Evolutionary conservation across 2,888 invertebrate species (phyloP).

Genomic region (Hydraecia micacea): DNA sequence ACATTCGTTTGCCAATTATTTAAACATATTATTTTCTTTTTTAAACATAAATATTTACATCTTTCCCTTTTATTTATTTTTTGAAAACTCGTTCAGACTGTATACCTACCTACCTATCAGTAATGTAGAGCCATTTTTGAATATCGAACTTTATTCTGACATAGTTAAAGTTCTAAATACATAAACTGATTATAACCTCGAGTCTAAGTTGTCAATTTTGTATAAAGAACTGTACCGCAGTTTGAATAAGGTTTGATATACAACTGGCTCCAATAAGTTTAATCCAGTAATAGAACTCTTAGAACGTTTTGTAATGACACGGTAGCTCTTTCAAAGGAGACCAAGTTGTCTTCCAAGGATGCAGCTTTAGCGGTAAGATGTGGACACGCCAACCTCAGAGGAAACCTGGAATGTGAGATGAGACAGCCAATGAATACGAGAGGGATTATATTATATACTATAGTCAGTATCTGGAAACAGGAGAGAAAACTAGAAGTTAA

Average conservation of each 20-base stretch:
- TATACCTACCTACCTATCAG: no score
- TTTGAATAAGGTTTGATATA: neutral
- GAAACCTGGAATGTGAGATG: neutral
- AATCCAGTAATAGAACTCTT: neutral
- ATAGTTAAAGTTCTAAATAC: no score
- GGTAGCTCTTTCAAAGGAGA: no score
- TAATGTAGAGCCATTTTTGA: no score
- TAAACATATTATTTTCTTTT: no score
- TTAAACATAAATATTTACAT: no score
- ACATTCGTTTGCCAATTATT: no score
- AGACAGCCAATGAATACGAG: neutral
- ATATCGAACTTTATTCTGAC: no score
- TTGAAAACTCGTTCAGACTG: no score
- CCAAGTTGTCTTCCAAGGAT: neutral
- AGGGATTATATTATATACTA: neutral
- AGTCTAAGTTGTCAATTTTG: no score
- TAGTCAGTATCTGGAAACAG: neutral
- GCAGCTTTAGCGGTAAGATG: neutral
- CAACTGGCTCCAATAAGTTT: neutral
- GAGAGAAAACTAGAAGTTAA: neutral
- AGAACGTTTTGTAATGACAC: neutral
- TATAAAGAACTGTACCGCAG: neutral
- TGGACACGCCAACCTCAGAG: neutral
- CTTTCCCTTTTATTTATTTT: no score
- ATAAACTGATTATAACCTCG: no score